Percentiles rank a stretch among this genome's conserved stretches.
phyloP scores from a whole-genome alignment of 2,113 vertebrate genomes.

The Carassius auratus region DNA sequence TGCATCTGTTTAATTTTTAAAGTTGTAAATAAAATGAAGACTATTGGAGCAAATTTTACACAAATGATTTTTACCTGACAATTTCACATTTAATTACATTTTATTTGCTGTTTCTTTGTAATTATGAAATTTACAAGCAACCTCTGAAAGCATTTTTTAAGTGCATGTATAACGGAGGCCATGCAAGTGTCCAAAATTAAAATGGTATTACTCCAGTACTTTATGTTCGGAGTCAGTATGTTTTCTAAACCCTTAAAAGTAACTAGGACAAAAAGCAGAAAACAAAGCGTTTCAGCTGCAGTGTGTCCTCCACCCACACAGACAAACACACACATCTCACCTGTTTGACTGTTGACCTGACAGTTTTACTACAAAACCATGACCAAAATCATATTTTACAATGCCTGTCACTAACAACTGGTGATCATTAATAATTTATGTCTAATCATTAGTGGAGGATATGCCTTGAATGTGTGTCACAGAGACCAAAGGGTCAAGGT shows the following conservation, averaged over 20 bases:
- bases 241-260: background rate
- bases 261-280: background rate
- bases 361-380: background rate
- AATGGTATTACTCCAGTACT: background rate
- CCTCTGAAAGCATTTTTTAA: too few species aligned
- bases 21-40: too few species aligned
- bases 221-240: background rate
- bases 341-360: slow-evolving; percentile 17
- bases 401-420: background rate
- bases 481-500: background rate
- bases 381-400: slow-evolving; percentile 7
- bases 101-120: too few species aligned
- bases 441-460: slow-evolving; percentile 23
- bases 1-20: too few species aligned
- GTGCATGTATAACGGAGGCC: too few species aligned
- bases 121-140: too few species aligned
- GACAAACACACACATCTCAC: background rate
- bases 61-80: too few species aligned
- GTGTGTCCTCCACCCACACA: slow-evolving; percentile 9
- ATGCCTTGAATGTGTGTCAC: background rate
- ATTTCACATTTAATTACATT: too few species aligned
- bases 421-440: background rate
- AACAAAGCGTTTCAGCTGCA: background rate
- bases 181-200: too few species aligned
- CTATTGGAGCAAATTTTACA: too few species aligned